Conservation (phyloP, 2,797 vertebrate genomes). For the Syngnathus rostellatus region DNA sequence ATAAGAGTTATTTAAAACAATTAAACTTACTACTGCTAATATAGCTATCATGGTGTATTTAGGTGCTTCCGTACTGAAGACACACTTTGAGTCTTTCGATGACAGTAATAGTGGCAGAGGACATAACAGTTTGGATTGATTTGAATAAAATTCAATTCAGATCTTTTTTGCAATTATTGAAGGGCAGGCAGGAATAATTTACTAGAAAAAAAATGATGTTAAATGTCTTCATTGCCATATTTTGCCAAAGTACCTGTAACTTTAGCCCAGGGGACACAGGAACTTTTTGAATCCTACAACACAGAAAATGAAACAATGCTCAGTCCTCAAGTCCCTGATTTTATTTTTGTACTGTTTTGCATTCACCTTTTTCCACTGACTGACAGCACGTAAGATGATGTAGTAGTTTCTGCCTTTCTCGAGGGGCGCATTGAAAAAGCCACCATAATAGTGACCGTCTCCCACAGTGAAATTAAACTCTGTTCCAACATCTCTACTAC, state of each 20-base stretch:
- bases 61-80: not conserved
- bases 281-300: constrained; percentile 55
- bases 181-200: not conserved
- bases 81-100: not conserved
- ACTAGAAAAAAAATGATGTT: not conserved
- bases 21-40: not conserved
- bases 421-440: constrained; percentile 82
- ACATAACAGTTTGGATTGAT: not conserved
- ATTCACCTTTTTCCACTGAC: constrained; percentile 82
- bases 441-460: constrained; percentile 77
- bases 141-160: not conserved
- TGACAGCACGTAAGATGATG: constrained; percentile 78
- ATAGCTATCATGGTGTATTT: not conserved
- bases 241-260: constrained; percentile 40
- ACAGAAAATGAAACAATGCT: not conserved
- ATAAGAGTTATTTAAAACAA: not conserved
- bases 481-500: constrained; percentile 58
- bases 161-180: not conserved
- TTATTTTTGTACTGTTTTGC: not conserved
- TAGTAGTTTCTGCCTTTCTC: constrained; percentile 76
- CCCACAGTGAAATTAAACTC: constrained; percentile 76
- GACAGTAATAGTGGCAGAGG: too few species aligned
- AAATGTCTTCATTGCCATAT: not conserved
- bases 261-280: constrained; percentile 72
- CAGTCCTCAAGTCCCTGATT: not conserved